phyloP scores from a whole-genome alignment of 2,797 vertebrate genomes.

The Sebastes hopkinsi region DNA sequence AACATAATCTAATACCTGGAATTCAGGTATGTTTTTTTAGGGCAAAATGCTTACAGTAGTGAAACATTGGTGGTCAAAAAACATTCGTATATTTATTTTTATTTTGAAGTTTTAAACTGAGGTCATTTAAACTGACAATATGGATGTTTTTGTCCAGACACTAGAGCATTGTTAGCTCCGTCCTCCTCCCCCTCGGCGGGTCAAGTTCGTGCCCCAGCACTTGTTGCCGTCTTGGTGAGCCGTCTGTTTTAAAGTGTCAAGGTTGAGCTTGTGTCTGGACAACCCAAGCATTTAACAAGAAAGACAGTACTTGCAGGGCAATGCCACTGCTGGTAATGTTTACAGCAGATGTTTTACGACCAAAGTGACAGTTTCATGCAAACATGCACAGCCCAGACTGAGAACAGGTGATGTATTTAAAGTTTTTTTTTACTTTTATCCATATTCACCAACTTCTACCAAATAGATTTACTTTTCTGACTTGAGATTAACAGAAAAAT shows the following conservation, averaged over 20 bases:
- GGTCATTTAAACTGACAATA: neutral
- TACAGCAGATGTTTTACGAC: constrained; percentile 7
- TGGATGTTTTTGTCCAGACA: neutral
- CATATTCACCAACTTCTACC: neutral
- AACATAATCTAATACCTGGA: neutral
- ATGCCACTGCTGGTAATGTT: neutral
- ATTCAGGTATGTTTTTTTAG: neutral
- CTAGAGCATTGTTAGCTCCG: neutral
- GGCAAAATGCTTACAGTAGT: neutral
- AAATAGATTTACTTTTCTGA: neutral
- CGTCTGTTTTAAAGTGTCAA: constrained; percentile 33
- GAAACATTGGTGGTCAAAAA: neutral
- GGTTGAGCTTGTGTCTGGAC: constrained; percentile 45
- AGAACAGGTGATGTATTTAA: neutral
- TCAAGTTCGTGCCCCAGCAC: constrained; percentile 45
- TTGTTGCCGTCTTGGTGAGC: constrained; percentile 24
- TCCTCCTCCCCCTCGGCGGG: neutral
- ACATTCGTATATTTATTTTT: no score
- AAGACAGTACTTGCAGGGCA: neutral
- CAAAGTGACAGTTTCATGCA: neutral
- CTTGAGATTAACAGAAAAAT: neutral
- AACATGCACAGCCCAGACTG: neutral
- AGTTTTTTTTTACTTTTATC: no score
- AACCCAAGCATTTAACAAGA: constrained; percentile 23
- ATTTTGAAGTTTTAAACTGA: no score